Evolutionary conservation across 2,113 vertebrate genomes (phyloP).

Genomic region (Pituophis catenifer): DNA sequence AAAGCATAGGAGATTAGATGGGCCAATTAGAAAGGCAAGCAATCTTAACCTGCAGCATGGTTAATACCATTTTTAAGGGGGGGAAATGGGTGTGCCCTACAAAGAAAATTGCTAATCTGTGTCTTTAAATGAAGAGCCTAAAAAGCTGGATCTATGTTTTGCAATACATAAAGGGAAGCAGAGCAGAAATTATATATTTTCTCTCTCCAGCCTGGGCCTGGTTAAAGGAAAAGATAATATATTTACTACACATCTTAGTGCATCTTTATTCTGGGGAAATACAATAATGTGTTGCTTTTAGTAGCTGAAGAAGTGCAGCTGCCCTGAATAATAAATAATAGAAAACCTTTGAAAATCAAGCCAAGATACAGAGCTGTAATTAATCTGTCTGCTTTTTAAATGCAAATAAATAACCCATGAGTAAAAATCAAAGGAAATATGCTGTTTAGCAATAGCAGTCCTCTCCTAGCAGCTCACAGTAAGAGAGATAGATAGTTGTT

Average conservation of each 20-base stretch:
- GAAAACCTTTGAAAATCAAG: neutral
- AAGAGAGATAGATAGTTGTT: neutral
- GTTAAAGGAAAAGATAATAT: neutral
- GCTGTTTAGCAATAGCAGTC: neutral
- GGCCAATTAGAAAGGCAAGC: neutral
- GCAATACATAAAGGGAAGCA: neutral
- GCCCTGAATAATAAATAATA: neutral
- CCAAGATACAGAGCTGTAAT: neutral
- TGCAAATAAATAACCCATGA: neutral
- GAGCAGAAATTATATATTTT: neutral
- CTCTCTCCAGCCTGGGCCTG: neutral
- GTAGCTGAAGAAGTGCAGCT: neutral
- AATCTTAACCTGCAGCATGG: neutral
- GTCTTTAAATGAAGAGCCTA: neutral
- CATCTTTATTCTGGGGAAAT: neutral
- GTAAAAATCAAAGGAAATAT: neutral
- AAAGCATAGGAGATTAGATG: neutral
- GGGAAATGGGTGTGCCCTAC: neutral
- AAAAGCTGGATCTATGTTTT: neutral
- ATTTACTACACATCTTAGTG: neutral
- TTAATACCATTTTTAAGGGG: neutral
- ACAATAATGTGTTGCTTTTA: neutral
- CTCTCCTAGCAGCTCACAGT: neutral
- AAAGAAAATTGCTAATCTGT: neutral
- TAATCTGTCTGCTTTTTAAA: conserved; percentile 15